A percentile compares a stretch with the other conserved stretches of the same genome.
Conservation (phyloP, 2,888 invertebrate species). For the Ichneumon xanthorius region DNA sequence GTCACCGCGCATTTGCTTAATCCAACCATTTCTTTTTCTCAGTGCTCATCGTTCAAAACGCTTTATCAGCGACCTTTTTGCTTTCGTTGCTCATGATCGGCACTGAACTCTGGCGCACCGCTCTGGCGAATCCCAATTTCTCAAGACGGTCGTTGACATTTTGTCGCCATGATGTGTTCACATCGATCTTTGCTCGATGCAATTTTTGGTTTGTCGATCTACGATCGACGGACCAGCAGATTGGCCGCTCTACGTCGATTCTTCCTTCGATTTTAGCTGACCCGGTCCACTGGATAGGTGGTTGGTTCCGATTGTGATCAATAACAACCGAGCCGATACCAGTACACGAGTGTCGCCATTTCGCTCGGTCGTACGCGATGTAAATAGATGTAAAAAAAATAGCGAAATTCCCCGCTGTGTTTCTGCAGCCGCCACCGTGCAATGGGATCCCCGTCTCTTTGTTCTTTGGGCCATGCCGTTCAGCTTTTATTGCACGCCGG, state of each 20-base stretch:
- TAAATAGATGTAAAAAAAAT: not conserved
- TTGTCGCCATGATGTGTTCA: not conserved
- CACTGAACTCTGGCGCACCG: not conserved
- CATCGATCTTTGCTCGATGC: not conserved
- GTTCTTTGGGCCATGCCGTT: constrained; percentile 55
- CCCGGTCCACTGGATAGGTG: not conserved
- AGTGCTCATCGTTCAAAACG: too few species aligned
- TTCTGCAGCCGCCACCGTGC: constrained; percentile 5
- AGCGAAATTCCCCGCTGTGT: constrained; percentile 7
- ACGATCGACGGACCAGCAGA: not conserved
- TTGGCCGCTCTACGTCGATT: not conserved
- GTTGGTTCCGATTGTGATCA: not conserved
- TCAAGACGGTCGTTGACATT: not conserved
- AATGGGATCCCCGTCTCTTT: constrained; percentile 42
- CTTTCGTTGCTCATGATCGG: too few species aligned
- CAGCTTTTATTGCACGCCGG: constrained; percentile 56
- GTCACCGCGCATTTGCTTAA: too few species aligned
- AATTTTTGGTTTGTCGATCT: not conserved
- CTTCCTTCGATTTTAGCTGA: not conserved
- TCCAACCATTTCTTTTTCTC: too few species aligned
- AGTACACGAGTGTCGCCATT: not conserved
- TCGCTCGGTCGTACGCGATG: not conserved
- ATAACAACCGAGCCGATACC: not conserved
- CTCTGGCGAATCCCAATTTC: not conserved
- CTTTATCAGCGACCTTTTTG: too few species aligned